Conservation (phyloP, 1,140 invertebrate genomes). For the Plectus sambesii region DNA sequence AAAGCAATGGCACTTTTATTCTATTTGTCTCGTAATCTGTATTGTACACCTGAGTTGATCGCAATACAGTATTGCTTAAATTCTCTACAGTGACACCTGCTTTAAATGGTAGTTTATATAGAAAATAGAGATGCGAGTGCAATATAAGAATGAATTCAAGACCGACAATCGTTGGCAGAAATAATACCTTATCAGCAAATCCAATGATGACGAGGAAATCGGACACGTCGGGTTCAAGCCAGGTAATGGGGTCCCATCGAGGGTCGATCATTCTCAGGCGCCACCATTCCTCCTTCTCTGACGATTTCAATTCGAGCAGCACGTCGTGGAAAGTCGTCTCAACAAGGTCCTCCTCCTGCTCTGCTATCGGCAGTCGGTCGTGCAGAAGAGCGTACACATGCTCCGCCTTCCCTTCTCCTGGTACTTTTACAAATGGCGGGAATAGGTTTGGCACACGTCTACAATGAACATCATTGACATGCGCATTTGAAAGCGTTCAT, state of each 20-base stretch:
- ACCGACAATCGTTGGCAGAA: too few species aligned
- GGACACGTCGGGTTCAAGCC: conserved; percentile 15
- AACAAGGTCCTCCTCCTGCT: conserved; percentile 1
- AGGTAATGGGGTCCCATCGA: conserved; percentile 20
- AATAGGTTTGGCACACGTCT: conserved; percentile 53
- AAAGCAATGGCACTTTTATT: too few species aligned
- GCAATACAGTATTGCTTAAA: too few species aligned
- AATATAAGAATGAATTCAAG: too few species aligned
- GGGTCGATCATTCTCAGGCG: conserved; percentile 15
- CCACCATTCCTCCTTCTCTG: conserved; percentile 33
- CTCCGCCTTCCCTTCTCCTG: conserved; percentile 60
- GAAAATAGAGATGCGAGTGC: too few species aligned
- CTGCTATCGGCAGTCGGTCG: conserved; percentile 19
- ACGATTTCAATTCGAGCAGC: conserved; percentile 5
- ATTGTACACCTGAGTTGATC: too few species aligned
- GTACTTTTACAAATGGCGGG: conserved; percentile 77
- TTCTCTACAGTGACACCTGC: too few species aligned
- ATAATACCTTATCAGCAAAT: conserved; percentile 25
- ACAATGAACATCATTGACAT: not conserved
- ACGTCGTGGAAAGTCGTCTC: conserved; percentile 13
- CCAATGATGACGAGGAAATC: conserved; percentile 21
- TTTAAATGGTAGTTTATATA: too few species aligned
- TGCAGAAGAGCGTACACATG: conserved; percentile 35
- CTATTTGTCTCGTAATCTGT: too few species aligned
- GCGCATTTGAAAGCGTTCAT: not conserved